These are phyloP conservation scores for Gisinianus flammeolus DNA, from an alignment of 2,888 invertebrate genomes.

Conservation along the genomic window DNA sequence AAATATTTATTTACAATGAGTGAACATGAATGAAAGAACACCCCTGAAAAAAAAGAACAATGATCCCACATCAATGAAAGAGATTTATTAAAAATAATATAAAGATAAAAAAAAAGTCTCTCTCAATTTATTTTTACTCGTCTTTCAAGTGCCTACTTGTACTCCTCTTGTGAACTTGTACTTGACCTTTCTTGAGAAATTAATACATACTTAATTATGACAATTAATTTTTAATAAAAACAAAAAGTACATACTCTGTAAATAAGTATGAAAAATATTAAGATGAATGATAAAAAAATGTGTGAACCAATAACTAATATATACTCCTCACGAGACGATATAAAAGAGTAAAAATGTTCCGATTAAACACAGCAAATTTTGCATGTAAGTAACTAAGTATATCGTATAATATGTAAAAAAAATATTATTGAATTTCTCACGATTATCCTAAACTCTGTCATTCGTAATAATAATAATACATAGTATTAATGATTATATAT, in stretches of 20 bases:
- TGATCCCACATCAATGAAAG: not conserved
- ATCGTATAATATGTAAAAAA: too few relatives aligned
- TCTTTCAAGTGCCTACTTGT: slow-evolving; percentile 37
- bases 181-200: slow-evolving; percentile 31
- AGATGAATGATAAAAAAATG: not conserved
- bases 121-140: slow-evolving; percentile 34
- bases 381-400: too few relatives aligned
- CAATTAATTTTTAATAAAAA: not conserved
- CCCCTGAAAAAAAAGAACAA: not conserved
- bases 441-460: too few relatives aligned
- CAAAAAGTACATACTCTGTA: not conserved
- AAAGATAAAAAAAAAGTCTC: not conserved
- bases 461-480: too few relatives aligned
- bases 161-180: slow-evolving; percentile 34
- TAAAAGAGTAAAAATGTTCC: too few relatives aligned
- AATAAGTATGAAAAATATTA: not conserved
- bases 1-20: too few relatives aligned
- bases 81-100: not conserved
- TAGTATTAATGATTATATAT: too few relatives aligned
- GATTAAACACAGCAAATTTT: too few relatives aligned
- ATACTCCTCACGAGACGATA: not conserved
- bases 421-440: too few relatives aligned
- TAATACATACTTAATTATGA: not conserved
- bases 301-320: not conserved
- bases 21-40: too few relatives aligned